Base-by-base conservation (phyloP, 2,888 invertebrate genomes). In the Hymenopus coronatus region DNA sequence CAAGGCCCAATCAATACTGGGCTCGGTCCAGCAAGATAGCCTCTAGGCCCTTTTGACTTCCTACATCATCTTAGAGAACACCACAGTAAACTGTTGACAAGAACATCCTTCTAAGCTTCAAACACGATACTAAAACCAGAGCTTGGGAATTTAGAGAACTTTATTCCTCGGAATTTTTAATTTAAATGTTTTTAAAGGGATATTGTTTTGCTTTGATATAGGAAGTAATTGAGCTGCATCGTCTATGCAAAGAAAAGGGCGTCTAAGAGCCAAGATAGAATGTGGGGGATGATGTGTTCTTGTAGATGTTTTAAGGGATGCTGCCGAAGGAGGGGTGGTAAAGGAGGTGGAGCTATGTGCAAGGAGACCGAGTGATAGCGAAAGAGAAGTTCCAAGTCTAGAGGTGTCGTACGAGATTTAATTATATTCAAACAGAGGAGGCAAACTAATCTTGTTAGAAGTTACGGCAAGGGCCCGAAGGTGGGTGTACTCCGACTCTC, bases 391-490 rank as follows among this genome's bases (percentile, higher is more conserved):
- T 70, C 54, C 54, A 70, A 70, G 54, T 70, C 54, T 81, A 82
- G 88, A 88, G 85, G 88, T 88, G 88, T 88, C 83, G 88, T 84
- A 33, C 82, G 54, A 88, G 88, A 88, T 88, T 88, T 88, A 88
- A 88, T 88, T 88, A 88, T 85, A 85, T 40, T 85, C 83, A 82
- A 88, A 88, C 88, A 88, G 88, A 88, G 85, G 85, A 88, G 88
- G 84, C 85, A 70, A 88, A 88, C 82, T 88, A 88, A 88, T 88
- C 88, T 88, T 88, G 88, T 88, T 88, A 88, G 88, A 82, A 88
- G 88, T 88, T 84, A 82, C 85, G 33, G 85, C 88, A 70, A 70
- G 54, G 54, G 54, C 54, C 54, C 25, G 54, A 70, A 70, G 54
- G 54, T 70, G 54, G 54, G 54, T 70, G 54, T 70, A 70, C 54